Evolutionary conservation across 1,140 invertebrate species (phyloP).

Genomic region (Euwallacea fornicatus): DNA sequence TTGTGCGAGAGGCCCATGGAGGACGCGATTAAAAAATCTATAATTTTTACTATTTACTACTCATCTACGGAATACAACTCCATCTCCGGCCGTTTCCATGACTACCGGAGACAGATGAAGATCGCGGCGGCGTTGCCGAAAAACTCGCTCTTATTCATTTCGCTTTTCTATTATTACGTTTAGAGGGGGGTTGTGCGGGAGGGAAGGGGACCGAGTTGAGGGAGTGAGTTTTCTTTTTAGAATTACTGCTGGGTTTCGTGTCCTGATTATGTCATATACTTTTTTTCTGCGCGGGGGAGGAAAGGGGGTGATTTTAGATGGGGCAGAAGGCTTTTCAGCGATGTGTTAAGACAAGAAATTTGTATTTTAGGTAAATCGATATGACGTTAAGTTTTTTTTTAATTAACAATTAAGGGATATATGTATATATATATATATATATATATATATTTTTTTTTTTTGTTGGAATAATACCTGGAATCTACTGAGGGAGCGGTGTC

Average conservation of each 20-base stretch:
- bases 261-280: neutral
- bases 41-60: conserved; percentile 49
- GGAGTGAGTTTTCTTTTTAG: neutral
- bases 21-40: conserved; percentile 48
- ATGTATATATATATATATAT: too few relatives aligned
- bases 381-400: too few relatives aligned
- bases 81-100: conserved; percentile 39
- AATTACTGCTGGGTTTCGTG: neutral
- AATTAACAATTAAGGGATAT: too few relatives aligned
- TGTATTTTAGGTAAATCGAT: too few relatives aligned
- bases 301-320: too few relatives aligned
- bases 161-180: conserved; percentile 15
- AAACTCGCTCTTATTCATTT: conserved; percentile 24
- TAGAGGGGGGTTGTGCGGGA: neutral
- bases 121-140: conserved; percentile 26
- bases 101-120: conserved; percentile 41
- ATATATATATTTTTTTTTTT: too few relatives aligned
- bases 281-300: neutral
- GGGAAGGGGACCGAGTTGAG: neutral
- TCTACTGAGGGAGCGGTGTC: too few relatives aligned
- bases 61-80: conserved; percentile 45
- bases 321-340: too few relatives aligned
- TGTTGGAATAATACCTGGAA: too few relatives aligned
- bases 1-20: conserved; percentile 39
- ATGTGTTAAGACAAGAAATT: too few relatives aligned